Base-by-base conservation (phyloP, 2,113 vertebrate species). In the Ochotona curzoniae region DNA sequence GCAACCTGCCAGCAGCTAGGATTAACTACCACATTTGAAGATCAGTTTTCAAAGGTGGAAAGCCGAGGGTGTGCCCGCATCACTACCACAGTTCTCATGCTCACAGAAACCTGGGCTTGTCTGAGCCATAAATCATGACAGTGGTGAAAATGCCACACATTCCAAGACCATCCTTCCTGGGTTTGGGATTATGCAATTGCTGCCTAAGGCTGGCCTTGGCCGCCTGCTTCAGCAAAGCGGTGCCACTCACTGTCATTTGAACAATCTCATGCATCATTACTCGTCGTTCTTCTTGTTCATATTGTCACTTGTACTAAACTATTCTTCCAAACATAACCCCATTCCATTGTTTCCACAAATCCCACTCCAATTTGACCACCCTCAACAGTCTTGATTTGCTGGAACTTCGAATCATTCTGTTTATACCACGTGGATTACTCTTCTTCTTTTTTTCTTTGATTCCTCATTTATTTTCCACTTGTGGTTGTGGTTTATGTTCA, bases 1-100 rank as follows among this genome's bases (percentile, higher is more conserved):
- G 18, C 44, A 76, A 49, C 49, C 84, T 93, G 81, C 86, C 78
- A 70, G 57, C 63, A 74, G 25, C 10, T 17, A 8, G 67, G 75
- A 83, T 90, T 91, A 76, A 73, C 70, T 81, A 94, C 66, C 83
- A 23, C 57, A 76, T 92, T 91, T 80, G 81, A 91, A 94, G 95
- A 78, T 92, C 49, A 12, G 30, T 57, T 94, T 96, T 96, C 83
- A 87, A 91, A 96, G 71, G 61, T 15, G 5, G 54, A 90, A 90
- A 80, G 80, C 79, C 2, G 0, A 87, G 89, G 71, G 71, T 82
- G 92, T 91, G 66, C 82, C 61, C 1, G 15, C 30, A 23, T 61
- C 0, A 17, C 25, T 20, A 44, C 70, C 63, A 15, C 18, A n/a
- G n/a, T 84, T 96, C 90, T 86, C 82, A 71, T 47, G 74, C 69